A percentile compares a stretch with the other conserved stretches of the same genome.
phyloP scores from a whole-genome alignment of 2,888 invertebrate genomes.

The Megamerina dolium region DNA sequence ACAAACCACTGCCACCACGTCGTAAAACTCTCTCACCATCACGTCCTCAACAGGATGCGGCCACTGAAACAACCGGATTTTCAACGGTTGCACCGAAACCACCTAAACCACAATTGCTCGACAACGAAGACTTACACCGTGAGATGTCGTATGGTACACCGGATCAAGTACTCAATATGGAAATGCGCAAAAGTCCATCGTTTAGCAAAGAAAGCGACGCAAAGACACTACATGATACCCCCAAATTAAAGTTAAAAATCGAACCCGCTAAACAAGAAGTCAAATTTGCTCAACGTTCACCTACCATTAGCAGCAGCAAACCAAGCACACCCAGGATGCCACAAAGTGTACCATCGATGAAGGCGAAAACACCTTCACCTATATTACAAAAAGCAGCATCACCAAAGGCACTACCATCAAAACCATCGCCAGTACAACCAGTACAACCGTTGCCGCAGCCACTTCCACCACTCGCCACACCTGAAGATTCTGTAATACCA shows the following conservation, averaged over 20 bases:
- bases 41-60: conserved; percentile 37
- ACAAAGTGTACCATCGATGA: conserved; percentile 14
- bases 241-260: conserved; percentile 28
- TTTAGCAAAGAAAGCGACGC: conserved; percentile 30
- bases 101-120: conserved; percentile 46
- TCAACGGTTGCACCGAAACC: conserved; percentile 37
- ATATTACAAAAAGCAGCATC: conserved; percentile 11
- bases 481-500: conserved; percentile 20
- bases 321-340: neutral
- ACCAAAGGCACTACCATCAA: no score
- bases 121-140: conserved; percentile 51
- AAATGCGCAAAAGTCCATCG: conserved; percentile 38
- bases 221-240: conserved; percentile 17
- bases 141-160: conserved; percentile 54
- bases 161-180: conserved; percentile 38
- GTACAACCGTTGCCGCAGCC: conserved; percentile 24
- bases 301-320: conserved; percentile 7
- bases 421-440: conserved; percentile 10
- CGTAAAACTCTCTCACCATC: conserved; percentile 45
- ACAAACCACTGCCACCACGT: conserved; percentile 43
- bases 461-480: conserved; percentile 10
- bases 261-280: conserved; percentile 21
- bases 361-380: conserved; percentile 24
- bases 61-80: conserved; percentile 35
- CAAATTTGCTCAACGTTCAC: conserved; percentile 21